Conservation (phyloP, 2,888 invertebrate genomes). For the Venustoraphidia nigricollis region DNA sequence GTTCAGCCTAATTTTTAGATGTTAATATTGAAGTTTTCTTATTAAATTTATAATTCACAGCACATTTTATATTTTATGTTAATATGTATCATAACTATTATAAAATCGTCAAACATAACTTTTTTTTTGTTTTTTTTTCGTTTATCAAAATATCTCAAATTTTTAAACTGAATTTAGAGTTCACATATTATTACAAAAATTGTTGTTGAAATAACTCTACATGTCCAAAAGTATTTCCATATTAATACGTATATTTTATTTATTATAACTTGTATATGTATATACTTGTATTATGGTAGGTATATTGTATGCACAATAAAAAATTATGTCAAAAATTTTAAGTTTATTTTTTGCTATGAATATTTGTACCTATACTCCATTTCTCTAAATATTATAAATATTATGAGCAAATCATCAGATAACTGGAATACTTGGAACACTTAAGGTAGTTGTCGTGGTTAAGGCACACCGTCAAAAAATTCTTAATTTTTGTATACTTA, state of each 20-base stretch:
- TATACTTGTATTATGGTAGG: conserved; percentile 30
- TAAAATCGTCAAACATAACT: conserved; percentile 11
- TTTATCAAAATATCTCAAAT: conserved; percentile 3
- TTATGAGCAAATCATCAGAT: too few species aligned
- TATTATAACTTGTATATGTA: conserved; percentile 32
- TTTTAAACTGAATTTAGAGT: neutral
- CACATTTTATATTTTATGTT: conserved; percentile 12
- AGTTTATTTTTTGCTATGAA: neutral
- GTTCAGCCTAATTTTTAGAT: conserved; percentile 6
- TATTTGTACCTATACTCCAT: too few species aligned
- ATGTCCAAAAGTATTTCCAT: conserved; percentile 30
- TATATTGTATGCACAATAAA: conserved; percentile 30
- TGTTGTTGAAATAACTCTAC: conserved; percentile 2
- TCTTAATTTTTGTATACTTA: too few species aligned
- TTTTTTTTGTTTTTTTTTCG: conserved; percentile 12
- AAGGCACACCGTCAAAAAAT: too few species aligned
- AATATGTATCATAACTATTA: conserved; percentile 17
- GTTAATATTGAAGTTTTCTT: too few species aligned
- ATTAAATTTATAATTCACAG: too few species aligned
- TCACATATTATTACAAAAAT: conserved; percentile 3
- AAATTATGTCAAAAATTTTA: conserved; percentile 19
- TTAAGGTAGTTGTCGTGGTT: too few species aligned
- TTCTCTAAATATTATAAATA: too few species aligned
- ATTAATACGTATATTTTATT: conserved; percentile 22
- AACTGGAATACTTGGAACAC: too few species aligned